Conservation (phyloP, 2,888 invertebrate species). For the Drosophila helvetica region DNA sequence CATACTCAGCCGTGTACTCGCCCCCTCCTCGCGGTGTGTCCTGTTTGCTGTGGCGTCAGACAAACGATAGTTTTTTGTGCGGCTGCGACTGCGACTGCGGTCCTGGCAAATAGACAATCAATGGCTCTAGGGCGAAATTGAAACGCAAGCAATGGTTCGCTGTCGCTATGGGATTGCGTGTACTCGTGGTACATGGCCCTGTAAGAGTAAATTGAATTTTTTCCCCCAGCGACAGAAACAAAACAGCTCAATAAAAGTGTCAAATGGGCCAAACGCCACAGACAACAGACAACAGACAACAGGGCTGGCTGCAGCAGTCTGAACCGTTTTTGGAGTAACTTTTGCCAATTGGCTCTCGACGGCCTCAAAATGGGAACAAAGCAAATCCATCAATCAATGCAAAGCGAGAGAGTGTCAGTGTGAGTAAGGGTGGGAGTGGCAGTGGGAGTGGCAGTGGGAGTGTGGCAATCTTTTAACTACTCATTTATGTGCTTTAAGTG, state of each 20-base stretch:
- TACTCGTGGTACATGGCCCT: slow-evolving; percentile 21
- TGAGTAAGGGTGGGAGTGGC: too few relatives aligned
- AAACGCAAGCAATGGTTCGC: slow-evolving; percentile 58
- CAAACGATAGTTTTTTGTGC: slow-evolving; percentile 43
- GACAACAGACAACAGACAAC: background rate
- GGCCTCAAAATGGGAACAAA: slow-evolving; percentile 31
- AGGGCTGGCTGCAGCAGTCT: background rate
- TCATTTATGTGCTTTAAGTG: slow-evolving; percentile 48
- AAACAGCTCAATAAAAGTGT: slow-evolving; percentile 51
- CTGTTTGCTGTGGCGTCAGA: slow-evolving; percentile 31
- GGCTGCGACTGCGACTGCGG: slow-evolving; percentile 13
- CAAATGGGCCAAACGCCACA: slow-evolving; percentile 33
- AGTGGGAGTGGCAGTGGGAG: background rate
- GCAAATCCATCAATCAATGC: slow-evolving; percentile 37
- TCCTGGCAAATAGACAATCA: slow-evolving; percentile 52
- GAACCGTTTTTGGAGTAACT: slow-evolving; percentile 17
- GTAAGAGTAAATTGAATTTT: slow-evolving; percentile 42
- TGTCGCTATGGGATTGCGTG: slow-evolving; percentile 50
- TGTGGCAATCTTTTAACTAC: slow-evolving; percentile 49
- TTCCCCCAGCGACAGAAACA: slow-evolving; percentile 40
- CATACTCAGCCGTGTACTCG: slow-evolving; percentile 41
- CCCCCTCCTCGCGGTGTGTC: slow-evolving; percentile 10
- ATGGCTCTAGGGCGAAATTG: slow-evolving; percentile 54
- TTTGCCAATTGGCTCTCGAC: slow-evolving; percentile 37
- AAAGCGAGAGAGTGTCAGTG: slow-evolving; percentile 21